phyloP scores from a whole-genome alignment of 2,113 vertebrate genomes.

The Numenius arquata region DNA sequence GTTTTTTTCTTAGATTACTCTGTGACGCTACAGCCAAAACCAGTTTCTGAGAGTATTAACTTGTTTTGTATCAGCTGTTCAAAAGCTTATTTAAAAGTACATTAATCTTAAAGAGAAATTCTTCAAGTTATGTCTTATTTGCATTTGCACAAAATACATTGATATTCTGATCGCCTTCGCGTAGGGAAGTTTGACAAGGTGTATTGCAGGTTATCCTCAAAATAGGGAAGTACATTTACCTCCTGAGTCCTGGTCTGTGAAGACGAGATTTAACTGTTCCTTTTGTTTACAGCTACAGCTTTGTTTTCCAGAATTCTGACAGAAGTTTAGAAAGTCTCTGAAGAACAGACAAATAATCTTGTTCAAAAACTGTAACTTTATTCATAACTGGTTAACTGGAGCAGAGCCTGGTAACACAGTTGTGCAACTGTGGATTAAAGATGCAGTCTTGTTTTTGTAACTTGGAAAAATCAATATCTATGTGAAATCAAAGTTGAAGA shows the following conservation, averaged over 20 bases:
- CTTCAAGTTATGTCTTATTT: background rate
- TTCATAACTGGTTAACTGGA: slow-evolving; percentile 37
- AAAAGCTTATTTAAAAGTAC: background rate
- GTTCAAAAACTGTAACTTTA: slow-evolving; percentile 29
- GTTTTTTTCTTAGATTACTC: background rate
- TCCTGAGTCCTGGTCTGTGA: background rate
- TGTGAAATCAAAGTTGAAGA: slow-evolving; percentile 47
- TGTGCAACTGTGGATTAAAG: slow-evolving; percentile 42
- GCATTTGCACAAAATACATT: background rate
- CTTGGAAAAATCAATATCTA: slow-evolving; percentile 32
- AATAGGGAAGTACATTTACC: background rate
- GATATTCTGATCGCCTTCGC: background rate
- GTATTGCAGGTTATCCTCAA: background rate
- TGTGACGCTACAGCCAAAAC: background rate
- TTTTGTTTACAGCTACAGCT: background rate
- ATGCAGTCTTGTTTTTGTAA: slow-evolving; percentile 22
- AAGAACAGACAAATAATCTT: background rate
- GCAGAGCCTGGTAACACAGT: slow-evolving; percentile 22
- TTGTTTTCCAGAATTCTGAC: slow-evolving; percentile 23
- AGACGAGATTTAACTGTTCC: background rate
- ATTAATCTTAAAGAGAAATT: background rate
- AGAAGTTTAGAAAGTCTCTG: background rate
- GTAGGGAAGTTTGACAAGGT: background rate
- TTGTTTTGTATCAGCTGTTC: background rate
- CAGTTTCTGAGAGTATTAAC: background rate